Percentiles rank a stretch among this genome's conserved stretches.
Conservation (phyloP, 2,888 invertebrate genomes). For the Actias luna region DNA sequence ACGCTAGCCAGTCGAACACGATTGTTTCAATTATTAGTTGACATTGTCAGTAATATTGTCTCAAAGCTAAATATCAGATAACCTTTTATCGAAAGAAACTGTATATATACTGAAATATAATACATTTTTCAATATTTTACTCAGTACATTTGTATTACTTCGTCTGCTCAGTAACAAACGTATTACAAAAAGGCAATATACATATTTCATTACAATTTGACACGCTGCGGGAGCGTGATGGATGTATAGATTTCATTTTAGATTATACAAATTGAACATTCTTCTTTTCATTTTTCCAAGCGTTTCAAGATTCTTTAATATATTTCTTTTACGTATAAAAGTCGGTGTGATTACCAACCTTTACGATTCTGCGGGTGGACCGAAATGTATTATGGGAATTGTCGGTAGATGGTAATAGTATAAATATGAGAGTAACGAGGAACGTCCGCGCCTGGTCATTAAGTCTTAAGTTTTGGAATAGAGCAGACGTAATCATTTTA, state of each 20-base stretch:
- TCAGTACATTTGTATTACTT: background rate
- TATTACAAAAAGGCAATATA: slow-evolving; percentile 17
- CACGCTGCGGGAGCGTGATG: slow-evolving; percentile 36
- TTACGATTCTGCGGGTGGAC: background rate
- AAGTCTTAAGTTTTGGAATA: background rate
- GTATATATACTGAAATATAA: background rate
- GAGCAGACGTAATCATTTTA: background rate
- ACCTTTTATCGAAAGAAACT: too few species aligned
- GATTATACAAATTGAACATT: slow-evolving; percentile 38
- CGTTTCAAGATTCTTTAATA: background rate
- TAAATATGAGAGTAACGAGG: background rate
- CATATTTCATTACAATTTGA: slow-evolving; percentile 36
- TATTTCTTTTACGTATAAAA: background rate
- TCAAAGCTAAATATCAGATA: background rate
- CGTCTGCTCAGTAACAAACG: slow-evolving; percentile 4
- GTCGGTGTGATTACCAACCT: background rate
- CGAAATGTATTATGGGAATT: background rate
- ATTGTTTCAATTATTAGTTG: background rate
- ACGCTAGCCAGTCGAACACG: too few species aligned
- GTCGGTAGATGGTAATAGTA: background rate
- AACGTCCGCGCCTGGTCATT: background rate
- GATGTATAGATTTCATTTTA: slow-evolving; percentile 44
- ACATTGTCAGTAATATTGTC: background rate
- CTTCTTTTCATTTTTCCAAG: slow-evolving; percentile 21
- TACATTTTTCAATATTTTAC: background rate